phyloP scores from a whole-genome alignment of 2,888 invertebrate genomes.

The Diaprepes abbreviatus region DNA sequence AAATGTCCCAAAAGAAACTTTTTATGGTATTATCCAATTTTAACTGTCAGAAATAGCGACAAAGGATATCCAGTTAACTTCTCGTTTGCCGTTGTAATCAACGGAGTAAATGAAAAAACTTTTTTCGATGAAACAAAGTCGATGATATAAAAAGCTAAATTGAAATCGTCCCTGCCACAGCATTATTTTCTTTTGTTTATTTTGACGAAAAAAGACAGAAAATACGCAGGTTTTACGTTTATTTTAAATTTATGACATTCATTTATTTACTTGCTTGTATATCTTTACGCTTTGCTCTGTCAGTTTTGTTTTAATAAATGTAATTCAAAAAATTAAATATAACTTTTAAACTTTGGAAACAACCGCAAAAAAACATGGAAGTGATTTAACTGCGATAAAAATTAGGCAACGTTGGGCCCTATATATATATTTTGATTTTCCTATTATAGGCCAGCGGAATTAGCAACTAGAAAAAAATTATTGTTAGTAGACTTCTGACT shows the following conservation, averaged over 20 bases:
- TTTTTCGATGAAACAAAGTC: neutral
- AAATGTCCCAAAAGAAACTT: neutral
- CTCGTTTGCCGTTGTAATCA: constrained; percentile 22
- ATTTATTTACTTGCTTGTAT: neutral
- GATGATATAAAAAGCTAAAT: no score
- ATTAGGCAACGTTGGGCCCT: no score
- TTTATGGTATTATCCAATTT: constrained; percentile 10
- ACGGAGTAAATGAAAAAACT: constrained; percentile 24
- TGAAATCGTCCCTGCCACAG: constrained; percentile 3
- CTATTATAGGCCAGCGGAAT: no score
- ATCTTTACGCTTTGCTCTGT: neutral
- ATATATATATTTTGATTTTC: no score
- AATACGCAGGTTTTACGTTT: neutral
- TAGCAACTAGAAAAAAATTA: no score
- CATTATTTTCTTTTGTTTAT: neutral
- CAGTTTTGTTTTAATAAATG: no score
- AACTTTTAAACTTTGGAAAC: no score
- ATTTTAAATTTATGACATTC: neutral
- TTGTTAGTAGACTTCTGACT: no score
- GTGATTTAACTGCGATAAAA: no score
- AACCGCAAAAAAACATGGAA: no score
- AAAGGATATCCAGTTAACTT: constrained; percentile 7
- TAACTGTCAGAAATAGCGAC: constrained; percentile 10
- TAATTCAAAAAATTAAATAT: no score
- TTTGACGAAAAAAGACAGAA: neutral